Evolutionary conservation across 1,140 invertebrate genomes (phyloP).

Genomic region (Drosophila subobscura): DNA sequence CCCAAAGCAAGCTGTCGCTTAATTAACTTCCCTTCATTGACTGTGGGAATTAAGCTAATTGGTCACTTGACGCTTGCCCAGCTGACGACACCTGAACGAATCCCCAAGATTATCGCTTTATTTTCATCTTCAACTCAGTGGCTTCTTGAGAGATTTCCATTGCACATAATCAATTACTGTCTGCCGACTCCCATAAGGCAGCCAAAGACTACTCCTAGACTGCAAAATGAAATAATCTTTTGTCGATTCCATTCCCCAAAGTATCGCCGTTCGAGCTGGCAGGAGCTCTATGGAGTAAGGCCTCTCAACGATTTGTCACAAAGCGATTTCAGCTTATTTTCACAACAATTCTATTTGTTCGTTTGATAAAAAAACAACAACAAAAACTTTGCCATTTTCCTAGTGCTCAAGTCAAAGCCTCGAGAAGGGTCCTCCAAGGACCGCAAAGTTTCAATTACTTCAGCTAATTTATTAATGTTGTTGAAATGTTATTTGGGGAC

Average conservation of each 20-base stretch:
- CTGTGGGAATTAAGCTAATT: conserved; percentile 64
- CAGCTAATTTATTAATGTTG: conserved; percentile 66
- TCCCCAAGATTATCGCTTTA: neutral
- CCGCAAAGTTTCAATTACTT: conserved; percentile 59
- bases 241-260: conserved; percentile 50
- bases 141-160: conserved; percentile 7
- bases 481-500: conserved; percentile 32
- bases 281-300: neutral
- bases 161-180: conserved; percentile 13
- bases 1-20: conserved; percentile 21
- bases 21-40: conserved; percentile 69
- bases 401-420: conserved; percentile 18
- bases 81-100: conserved; percentile 53
- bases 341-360: conserved; percentile 48
- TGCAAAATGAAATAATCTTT: conserved; percentile 39
- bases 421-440: conserved; percentile 17
- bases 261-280: conserved; percentile 6
- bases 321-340: conserved; percentile 44
- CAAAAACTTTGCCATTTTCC: conserved; percentile 40
- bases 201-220: neutral
- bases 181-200: neutral
- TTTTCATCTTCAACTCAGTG: neutral
- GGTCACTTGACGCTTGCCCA: conserved; percentile 39
- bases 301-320: conserved; percentile 32
- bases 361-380: conserved; percentile 16